A percentile compares a stretch with the other conserved stretches of the same genome.
These are phyloP conservation scores for Siniperca knerii DNA, from an alignment of 2,113 vertebrate species.

Conservation along the genomic window DNA sequence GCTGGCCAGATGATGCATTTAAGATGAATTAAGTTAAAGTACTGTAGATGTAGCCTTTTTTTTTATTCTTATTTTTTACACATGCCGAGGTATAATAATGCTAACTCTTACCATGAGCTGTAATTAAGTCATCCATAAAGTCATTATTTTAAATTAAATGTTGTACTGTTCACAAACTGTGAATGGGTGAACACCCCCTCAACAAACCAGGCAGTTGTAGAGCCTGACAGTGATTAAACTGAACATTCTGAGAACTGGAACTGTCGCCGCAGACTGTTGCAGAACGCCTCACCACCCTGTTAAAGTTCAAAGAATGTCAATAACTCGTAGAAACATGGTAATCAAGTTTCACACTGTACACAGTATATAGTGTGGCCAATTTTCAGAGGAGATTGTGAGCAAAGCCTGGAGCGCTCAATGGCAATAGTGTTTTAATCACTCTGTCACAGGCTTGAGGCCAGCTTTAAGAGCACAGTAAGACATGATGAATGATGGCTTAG, in stretches of 20 bases:
- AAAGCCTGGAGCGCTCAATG: conserved; percentile 59
- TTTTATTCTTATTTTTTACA: too few species aligned
- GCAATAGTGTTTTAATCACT: conserved; percentile 79
- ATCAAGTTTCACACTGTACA: conserved; percentile 65
- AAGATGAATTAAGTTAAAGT: neutral
- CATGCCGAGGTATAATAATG: neutral
- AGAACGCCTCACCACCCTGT: conserved; percentile 14
- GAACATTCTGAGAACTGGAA: conserved; percentile 32
- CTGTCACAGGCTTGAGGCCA: conserved; percentile 65
- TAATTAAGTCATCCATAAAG: neutral
- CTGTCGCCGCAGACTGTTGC: conserved; percentile 31
- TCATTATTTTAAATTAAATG: conserved; percentile 24
- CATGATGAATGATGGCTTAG: conserved; percentile 71
- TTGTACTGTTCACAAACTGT: neutral
- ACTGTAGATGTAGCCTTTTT: neutral
- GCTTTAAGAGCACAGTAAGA: conserved; percentile 68
- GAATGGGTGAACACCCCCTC: neutral
- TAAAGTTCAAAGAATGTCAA: conserved; percentile 72
- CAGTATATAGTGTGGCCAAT: conserved; percentile 49
- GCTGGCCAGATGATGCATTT: neutral
- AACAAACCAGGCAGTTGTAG: neutral
- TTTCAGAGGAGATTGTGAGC: conserved; percentile 62
- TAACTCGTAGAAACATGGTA: conserved; percentile 66
- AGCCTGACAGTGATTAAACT: conserved; percentile 55
- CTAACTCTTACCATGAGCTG: neutral